Evolutionary conservation across 2,797 vertebrate genomes (phyloP), one percentile per base, ranked within the genome.

Genomic region (Alauda arvensis): DNA sequence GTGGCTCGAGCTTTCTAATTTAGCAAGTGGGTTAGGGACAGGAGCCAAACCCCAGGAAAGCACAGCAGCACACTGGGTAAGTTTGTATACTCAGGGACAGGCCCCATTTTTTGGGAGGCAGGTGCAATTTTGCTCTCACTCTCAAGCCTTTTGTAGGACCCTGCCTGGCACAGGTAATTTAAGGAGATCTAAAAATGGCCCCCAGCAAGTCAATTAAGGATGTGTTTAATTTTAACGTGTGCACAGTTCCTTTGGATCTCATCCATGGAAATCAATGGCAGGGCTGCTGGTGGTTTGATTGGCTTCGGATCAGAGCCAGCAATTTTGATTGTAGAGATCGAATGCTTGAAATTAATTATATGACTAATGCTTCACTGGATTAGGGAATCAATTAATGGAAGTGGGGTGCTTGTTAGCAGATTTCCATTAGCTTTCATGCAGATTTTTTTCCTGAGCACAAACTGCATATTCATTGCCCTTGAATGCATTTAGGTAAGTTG

Each of bases 291-390:
- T 85, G 89, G 85, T 88, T 94, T 95, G 94, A 95, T 94, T 93
- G 89, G 87, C 91, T 93, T 94, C 20, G 48, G 90, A 94, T 90
- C 83, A 77, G 88, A 93, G 93, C 90, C 94, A 95, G 80, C 77
- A 77, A 82, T 92, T 95, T 77, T 91, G 94, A 93, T 91, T 95
- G 88, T 81, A 79, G 82, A 94, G 88, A 92, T 94, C 87, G 87
- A 92, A 88, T 90, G 71, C 80, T 94, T 87, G 87, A 89, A 91
- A 90, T 95, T 95, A 94, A 91, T 84, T 87, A 90, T 89, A 85
- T 84, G 88, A 91, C 83, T 94, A 93, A 93, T 93, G 87, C 83
- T 93, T 90, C 89, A 84, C 59, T 89, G 85, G 85, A 89, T 91
- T 92, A 87, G 45, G 80, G 85, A 92, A 90, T 91, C 85, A 94